Base-by-base conservation (phyloP, 2,113 vertebrate genomes). In the Sigmodon hispidus region DNA sequence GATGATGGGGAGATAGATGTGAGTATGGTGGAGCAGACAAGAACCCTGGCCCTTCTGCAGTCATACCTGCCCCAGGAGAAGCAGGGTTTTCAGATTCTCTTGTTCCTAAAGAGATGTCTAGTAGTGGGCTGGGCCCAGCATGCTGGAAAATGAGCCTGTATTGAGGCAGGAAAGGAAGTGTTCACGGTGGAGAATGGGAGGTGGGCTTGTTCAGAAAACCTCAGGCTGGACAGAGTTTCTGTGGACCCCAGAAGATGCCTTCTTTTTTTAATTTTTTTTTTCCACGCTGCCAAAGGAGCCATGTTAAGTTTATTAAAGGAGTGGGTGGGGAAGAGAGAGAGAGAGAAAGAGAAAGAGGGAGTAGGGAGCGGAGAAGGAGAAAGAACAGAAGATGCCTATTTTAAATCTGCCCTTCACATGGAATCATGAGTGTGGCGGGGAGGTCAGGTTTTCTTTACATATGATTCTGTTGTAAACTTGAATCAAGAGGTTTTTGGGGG, bases 1-100 rank as follows among this genome's bases (percentile, higher is more conserved):
- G 99, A 99, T 24, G 99, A 99, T 59, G 99, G 99, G 90, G 99
- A 99, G 97, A 99, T 99, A 40, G 99, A 99, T 29, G 99, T 99
- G 98, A 99, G 99, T 99, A 88, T 43, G 75, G 3, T 1, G 3
- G 50, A 21, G n/a, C 22, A 19, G 4, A 6, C 24, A 43, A 7
- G 45, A 6, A 29, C 22, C 29, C 48, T 77, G 76, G 72, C 48
- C 16, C 15, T 55, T 31, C 2, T 5, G 7, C 1, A 19, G 55
- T 40, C 72, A 36, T 10, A 4, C 17, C 72, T n/a, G 59, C 6
- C 17, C 13, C 43, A 29, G 43, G n/a, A 26, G 4, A 6, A 22
- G n/a, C 22, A 40, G 48, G 40, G 31, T 19, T 57, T 34, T 13
- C 63, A 70, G 69, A 26, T 16, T 22, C 19, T 36, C 61, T 93